Conservation (phyloP, 2,797 vertebrate species). For the Cirrhinus mrigala region DNA sequence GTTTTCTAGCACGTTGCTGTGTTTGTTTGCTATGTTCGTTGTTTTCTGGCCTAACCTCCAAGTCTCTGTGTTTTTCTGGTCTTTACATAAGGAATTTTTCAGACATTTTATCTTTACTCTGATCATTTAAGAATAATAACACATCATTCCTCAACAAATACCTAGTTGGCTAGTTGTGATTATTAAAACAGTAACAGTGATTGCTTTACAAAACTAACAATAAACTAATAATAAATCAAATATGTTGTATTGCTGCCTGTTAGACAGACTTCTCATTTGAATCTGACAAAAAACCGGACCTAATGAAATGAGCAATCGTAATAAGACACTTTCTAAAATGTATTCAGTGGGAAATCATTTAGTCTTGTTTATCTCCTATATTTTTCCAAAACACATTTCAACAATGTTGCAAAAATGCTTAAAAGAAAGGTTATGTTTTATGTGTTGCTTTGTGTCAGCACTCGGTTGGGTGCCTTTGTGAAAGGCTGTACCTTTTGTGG, state of each 20-base stretch:
- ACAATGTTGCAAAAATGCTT: neutral
- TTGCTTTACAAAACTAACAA: neutral
- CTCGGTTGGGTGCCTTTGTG: neutral
- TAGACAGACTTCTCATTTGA: neutral
- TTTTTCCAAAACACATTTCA: neutral
- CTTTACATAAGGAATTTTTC: neutral
- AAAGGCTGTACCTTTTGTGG: constrained; percentile 87
- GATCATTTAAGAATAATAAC: neutral
- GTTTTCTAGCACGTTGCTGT: neutral
- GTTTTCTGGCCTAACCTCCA: neutral
- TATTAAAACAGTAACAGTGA: neutral
- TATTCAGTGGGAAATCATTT: neutral
- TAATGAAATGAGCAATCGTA: neutral
- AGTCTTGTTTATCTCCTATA: neutral
- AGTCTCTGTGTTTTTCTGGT: neutral
- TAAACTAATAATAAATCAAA: neutral
- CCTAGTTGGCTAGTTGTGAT: neutral
- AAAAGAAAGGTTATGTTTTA: neutral
- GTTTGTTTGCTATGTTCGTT: neutral
- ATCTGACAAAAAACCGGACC: neutral
- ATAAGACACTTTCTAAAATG: neutral
- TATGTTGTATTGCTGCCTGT: neutral
- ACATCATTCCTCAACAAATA: neutral
- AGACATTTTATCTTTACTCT: neutral
- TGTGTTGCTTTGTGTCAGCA: neutral